These are phyloP conservation scores for Podargus strigoides DNA, from an alignment of 2,797 vertebrate species.

Conservation along the genomic window DNA sequence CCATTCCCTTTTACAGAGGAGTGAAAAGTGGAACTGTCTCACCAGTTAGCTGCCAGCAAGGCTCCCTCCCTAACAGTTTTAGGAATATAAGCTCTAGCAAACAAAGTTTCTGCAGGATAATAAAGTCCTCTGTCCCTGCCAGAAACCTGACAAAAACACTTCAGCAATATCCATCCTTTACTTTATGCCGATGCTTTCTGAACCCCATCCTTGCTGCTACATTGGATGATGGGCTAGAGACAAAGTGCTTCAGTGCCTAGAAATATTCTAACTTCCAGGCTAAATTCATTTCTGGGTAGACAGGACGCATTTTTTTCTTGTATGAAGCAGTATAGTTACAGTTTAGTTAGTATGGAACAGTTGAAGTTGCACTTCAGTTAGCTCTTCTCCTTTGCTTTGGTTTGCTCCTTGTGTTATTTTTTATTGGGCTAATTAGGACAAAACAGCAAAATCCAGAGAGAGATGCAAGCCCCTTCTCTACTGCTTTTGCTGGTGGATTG, in stretches of 20 bases:
- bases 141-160: neutral
- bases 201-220: neutral
- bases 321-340: neutral
- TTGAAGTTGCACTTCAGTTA: neutral
- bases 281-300: neutral
- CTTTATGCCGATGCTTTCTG: neutral
- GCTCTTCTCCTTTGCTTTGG: neutral
- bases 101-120: neutral
- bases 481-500: neutral
- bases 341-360: neutral
- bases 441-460: neutral
- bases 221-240: neutral
- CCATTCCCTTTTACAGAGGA: neutral
- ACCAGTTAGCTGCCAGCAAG: neutral
- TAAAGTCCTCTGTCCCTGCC: neutral
- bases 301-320: neutral
- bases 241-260: neutral
- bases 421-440: neutral
- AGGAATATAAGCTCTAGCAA: neutral
- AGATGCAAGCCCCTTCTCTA: neutral
- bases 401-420: neutral
- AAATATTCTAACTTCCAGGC: neutral
- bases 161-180: neutral
- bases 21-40: neutral
- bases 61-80: neutral